A percentile compares a stretch with the other conserved stretches of the same genome.
phyloP scores from a whole-genome alignment of 2,113 vertebrate species.

The Myxocyprinus asiaticus region DNA sequence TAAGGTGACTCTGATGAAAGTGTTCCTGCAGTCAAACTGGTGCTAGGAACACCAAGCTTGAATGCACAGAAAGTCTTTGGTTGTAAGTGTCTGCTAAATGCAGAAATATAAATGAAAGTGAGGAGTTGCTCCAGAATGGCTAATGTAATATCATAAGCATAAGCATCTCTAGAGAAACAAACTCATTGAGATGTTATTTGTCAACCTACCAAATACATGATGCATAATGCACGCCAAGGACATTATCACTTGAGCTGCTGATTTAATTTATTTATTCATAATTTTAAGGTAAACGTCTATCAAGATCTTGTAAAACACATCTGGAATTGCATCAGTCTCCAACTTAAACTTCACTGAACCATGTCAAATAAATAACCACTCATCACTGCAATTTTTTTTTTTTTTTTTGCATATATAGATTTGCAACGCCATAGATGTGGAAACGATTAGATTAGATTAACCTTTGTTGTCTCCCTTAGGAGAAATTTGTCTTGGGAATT shows the following conservation, averaged over 20 bases:
- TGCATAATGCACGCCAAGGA: not conserved
- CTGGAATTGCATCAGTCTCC: conserved; percentile 30
- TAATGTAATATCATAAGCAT: no score
- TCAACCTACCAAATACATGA: not conserved
- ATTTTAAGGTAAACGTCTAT: conserved; percentile 1
- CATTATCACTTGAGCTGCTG: conserved; percentile 1
- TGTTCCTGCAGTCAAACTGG: no score
- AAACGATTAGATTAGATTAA: not conserved
- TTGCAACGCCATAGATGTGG: conserved; percentile 1
- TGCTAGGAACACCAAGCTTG: no score
- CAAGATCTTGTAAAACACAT: conserved; percentile 10
- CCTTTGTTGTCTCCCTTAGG: no score
- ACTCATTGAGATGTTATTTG: no score
- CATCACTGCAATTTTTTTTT: not conserved
- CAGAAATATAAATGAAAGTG: no score
- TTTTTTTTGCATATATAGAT: not conserved
- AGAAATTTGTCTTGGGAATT: no score
- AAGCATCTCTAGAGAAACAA: no score
- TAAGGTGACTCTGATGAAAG: no score
- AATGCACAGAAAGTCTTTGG: no score
- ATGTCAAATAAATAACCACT: conserved; percentile 27
- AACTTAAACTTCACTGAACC: conserved; percentile 28
- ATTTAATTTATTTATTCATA: conserved; percentile 29
- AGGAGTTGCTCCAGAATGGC: no score
- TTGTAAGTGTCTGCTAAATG: no score